These are phyloP conservation scores for Drosophila quinaria DNA, from an alignment of 2,888 invertebrate species.

Conservation along the genomic window DNA sequence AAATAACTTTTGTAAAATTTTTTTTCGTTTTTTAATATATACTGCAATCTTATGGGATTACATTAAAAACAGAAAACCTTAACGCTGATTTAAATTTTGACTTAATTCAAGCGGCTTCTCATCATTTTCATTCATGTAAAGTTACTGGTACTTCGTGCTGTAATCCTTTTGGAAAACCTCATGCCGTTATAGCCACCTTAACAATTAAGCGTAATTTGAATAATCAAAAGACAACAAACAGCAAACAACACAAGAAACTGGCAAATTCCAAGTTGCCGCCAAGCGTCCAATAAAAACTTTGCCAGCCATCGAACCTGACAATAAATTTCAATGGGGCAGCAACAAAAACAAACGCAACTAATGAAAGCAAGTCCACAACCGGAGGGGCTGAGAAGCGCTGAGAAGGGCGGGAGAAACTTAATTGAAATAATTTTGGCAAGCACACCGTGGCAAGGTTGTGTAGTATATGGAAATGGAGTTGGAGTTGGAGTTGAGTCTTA, in stretches of 20 bases:
- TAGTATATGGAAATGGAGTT: constrained; percentile 6
- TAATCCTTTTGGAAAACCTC: constrained; percentile 25
- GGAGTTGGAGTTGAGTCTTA: constrained; percentile 5
- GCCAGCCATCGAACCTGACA: constrained; percentile 75
- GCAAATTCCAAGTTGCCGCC: constrained; percentile 40
- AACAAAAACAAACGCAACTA: constrained; percentile 70
- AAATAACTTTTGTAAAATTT: neutral
- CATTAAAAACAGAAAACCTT: neutral
- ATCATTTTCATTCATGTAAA: neutral
- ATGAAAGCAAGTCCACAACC: constrained; percentile 63
- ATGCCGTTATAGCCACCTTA: constrained; percentile 64
- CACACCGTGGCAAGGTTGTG: constrained; percentile 23
- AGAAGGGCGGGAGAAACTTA: constrained; percentile 64
- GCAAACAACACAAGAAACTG: constrained; percentile 56
- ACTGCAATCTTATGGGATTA: no score
- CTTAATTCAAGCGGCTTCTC: neutral
- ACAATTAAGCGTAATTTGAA: constrained; percentile 77
- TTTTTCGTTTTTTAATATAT: no score
- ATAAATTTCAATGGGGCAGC: constrained; percentile 63
- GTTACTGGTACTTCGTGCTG: neutral
- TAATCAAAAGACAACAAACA: constrained; percentile 79
- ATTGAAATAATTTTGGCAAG: constrained; percentile 73
- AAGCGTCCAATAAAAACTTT: constrained; percentile 73
- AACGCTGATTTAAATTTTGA: neutral
- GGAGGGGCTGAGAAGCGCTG: neutral